phyloP scores from a whole-genome alignment of 2,113 vertebrate genomes.

The Aix galericulata region DNA sequence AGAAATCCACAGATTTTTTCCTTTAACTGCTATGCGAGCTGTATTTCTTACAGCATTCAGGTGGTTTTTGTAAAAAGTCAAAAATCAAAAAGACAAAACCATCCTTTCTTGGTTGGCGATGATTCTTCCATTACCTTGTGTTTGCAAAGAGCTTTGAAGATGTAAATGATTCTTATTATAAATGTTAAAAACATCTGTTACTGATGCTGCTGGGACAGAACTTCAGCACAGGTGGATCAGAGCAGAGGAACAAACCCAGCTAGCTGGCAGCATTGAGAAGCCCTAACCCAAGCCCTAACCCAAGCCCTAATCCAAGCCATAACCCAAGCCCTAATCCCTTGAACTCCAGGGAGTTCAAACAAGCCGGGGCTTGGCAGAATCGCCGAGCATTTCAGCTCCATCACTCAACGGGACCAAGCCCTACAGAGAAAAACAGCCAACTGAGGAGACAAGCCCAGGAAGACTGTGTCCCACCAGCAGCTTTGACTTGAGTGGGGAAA shows the following conservation, averaged over 20 bases:
- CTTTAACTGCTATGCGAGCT: background rate
- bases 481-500: background rate
- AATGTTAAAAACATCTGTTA: slow-evolving; percentile 23
- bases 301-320: background rate
- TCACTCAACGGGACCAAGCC: background rate
- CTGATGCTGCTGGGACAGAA: background rate
- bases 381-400: background rate
- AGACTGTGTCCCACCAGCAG: background rate
- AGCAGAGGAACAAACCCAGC: background rate
- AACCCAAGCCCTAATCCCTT: background rate
- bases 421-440: background rate
- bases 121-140: background rate
- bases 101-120: background rate
- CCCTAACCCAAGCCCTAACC: background rate
- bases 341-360: background rate
- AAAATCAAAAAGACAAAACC: slow-evolving; percentile 11
- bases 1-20: background rate
- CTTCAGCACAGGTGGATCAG: background rate
- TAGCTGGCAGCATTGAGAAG: background rate
- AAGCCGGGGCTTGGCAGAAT: background rate
- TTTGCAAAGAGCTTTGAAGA: background rate
- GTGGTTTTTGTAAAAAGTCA: background rate
- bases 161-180: background rate
- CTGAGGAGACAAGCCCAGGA: background rate
- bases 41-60: background rate